Base-by-base conservation (phyloP, 2,113 vertebrate species). In the Ceyx melanurus region DNA sequence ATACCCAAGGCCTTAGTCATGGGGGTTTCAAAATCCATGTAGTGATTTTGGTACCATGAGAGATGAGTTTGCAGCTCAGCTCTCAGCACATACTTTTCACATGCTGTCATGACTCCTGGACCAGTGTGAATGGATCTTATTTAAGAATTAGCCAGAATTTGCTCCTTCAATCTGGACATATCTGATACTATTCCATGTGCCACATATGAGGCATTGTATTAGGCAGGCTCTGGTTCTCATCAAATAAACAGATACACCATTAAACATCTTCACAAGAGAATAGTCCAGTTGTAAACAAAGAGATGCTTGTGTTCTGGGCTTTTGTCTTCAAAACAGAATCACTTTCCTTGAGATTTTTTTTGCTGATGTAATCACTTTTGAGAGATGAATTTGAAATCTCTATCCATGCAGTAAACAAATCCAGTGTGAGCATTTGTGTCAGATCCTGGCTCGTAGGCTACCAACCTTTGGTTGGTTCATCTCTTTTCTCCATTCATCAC, bases 221-320 rank as follows among this genome's bases (percentile, higher is more conserved):
- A 70, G 72, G 95, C 95, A 96, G 82, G 45, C 56, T 84, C 84
- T 91, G 90, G 65, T 96, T 91, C 94, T 88, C 75, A 78, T 95
- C 96, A 95, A 86, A 93, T 82, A 95, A 96, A 92, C 82, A 76
- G 86, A 96, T 79, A 94, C 50, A 57, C 83, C 74, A 48, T 96
- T 95, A 92, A 96, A 90, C 29, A 64, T 66, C 46, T n/a, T 57
- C 46, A 65, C 77, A 95, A 84, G 62, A 74, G 25, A 95, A 67
- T 21, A 76, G 43, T 92, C 25, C n/a, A 92, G 42, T 57, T 86
- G 61, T 53, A 77, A 96, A 93, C 9, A 48, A 86, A 72, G 88
- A 60, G 13, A 42, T 91, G 75, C 42, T 82, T 74, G 66, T 82
- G 42, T 73, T 87, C 35, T 60, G 81, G 79, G 48, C n/a, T 76